These are phyloP conservation scores for Trachelus stipa DNA, from an alignment of 2,888 invertebrate species.

Conservation along the genomic window DNA sequence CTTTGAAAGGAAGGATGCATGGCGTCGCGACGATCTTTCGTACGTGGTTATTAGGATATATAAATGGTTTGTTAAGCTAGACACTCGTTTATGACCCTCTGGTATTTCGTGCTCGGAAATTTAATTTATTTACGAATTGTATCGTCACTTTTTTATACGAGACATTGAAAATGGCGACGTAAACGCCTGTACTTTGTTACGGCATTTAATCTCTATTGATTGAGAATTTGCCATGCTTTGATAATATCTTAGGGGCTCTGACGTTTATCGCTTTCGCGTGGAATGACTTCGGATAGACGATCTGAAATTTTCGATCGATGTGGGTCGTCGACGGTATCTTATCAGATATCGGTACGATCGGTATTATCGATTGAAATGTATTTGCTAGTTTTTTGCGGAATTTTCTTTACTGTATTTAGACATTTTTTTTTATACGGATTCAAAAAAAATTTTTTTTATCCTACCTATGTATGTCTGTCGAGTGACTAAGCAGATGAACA, in stretches of 20 bases:
- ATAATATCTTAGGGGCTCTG: too few species aligned
- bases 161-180: not conserved
- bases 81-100: not conserved
- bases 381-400: not conserved
- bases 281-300: not conserved
- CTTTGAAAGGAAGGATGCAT: not conserved
- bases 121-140: not conserved
- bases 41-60: not conserved
- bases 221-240: not conserved
- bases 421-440: too few species aligned
- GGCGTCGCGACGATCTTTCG: not conserved
- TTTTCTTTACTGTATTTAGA: not conserved
- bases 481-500: not conserved
- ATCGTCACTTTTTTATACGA: not conserved
- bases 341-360: not conserved
- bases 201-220: not conserved
- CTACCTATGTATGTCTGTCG: not conserved
- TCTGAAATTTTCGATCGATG: not conserved
- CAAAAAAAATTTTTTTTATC: not conserved
- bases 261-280: too few species aligned
- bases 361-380: not conserved
- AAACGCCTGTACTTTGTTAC: too few species aligned
- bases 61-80: not conserved
- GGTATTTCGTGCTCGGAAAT: not conserved
- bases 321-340: not conserved